Evolutionary conservation across 2,888 invertebrate genomes (phyloP).

Genomic region (Seira musarum): DNA sequence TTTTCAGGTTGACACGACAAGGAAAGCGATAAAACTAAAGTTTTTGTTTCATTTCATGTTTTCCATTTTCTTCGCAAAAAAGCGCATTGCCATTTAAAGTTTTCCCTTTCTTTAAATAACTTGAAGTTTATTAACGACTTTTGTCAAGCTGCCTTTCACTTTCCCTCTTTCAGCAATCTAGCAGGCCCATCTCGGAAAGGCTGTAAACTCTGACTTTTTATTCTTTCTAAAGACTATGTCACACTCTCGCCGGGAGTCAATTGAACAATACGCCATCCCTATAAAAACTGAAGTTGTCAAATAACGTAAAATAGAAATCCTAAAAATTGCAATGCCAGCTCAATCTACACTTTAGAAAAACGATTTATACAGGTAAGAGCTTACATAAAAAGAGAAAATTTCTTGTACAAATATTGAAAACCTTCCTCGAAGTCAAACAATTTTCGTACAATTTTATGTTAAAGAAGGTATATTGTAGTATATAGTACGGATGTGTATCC

Average conservation of each 20-base stretch:
- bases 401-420: neutral
- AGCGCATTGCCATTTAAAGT: neutral
- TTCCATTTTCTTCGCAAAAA: constrained; percentile 10
- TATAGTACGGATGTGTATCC: neutral
- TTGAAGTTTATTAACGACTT: neutral
- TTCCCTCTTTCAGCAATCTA: neutral
- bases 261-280: neutral
- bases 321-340: neutral
- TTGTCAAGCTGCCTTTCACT: neutral
- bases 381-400: neutral
- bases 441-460: neutral
- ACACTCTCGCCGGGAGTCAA: neutral
- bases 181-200: neutral
- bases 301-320: neutral
- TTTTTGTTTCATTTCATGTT: constrained; percentile 23
- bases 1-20: too few species aligned
- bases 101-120: neutral
- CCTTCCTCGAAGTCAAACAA: too few species aligned
- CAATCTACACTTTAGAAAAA: neutral
- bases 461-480: neutral
- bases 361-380: neutral
- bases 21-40: too few species aligned
- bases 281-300: neutral
- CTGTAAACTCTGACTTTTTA: neutral
- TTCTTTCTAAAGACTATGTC: neutral